Evolutionary conservation across 2,888 invertebrate species (phyloP).

Genomic region (Rhagium mordax): DNA sequence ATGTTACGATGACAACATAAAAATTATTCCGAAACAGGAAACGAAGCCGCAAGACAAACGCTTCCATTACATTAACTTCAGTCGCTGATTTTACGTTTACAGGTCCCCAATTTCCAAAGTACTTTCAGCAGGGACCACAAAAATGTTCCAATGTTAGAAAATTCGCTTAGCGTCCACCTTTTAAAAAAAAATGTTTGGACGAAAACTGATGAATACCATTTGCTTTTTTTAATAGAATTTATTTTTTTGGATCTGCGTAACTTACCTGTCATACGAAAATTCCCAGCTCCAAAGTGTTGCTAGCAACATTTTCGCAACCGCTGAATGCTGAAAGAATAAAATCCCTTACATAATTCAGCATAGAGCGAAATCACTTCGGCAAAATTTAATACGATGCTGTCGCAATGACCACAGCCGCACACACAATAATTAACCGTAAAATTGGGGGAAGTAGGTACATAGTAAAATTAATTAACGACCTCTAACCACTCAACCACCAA

Average conservation of each 20-base stretch:
- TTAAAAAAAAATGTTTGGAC: no score
- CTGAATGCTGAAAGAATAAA: constrained; percentile 4
- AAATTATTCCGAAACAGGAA: constrained; percentile 24
- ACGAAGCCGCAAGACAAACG: constrained; percentile 16
- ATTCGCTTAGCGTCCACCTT: no score
- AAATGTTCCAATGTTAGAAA: neutral
- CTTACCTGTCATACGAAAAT: no score
- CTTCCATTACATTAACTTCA: constrained; percentile 34
- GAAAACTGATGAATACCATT: no score
- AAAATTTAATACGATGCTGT: constrained; percentile 20
- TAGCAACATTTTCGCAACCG: constrained; percentile 14
- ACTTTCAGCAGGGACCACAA: constrained; percentile 22
- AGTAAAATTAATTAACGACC: constrained; percentile 21
- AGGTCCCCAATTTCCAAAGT: constrained; percentile 33
- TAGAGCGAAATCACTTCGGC: constrained; percentile 10
- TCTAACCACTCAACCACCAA: constrained; percentile 20
- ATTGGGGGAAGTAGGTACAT: constrained; percentile 29
- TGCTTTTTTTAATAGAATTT: no score
- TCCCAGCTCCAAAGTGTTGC: neutral
- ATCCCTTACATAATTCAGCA: neutral
- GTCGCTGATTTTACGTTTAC: constrained; percentile 25
- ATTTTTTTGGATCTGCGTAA: no score
- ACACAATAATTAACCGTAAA: constrained; percentile 31
- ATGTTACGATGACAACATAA: constrained; percentile 20
- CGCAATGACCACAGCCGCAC: constrained; percentile 17